phyloP scores from a whole-genome alignment of 2,888 invertebrate genomes.

The Sipha maydis region DNA sequence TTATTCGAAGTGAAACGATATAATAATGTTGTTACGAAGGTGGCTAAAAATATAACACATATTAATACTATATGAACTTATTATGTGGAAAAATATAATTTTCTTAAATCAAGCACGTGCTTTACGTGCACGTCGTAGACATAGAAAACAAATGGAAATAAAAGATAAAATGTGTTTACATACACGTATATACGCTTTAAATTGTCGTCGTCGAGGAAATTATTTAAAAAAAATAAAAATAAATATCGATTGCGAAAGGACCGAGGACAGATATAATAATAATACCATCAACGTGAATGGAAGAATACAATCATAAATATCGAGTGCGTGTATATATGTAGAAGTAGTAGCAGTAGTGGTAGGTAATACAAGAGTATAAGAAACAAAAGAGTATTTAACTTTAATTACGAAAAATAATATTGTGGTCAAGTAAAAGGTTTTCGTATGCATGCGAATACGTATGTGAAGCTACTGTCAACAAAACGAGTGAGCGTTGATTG shows the following conservation, averaged over 20 bases:
- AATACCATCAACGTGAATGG: not conserved
- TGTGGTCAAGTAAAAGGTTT: not conserved
- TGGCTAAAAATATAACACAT: not conserved
- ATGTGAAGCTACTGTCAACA: not conserved
- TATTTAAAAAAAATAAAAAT: not conserved
- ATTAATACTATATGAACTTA: not conserved
- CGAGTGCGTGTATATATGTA: not conserved
- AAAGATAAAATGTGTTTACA: not conserved
- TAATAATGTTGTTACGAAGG: not conserved
- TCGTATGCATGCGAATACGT: not conserved
- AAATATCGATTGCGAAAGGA: not conserved
- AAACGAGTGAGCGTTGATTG: conserved; percentile 33
- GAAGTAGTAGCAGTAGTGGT: too few relatives aligned
- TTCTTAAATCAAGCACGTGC: not conserved
- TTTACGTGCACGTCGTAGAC: not conserved
- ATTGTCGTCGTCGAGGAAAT: not conserved
- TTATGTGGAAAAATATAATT: not conserved
- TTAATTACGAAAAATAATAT: conserved; percentile 26
- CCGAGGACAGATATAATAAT: not conserved
- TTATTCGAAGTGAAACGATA: too few relatives aligned
- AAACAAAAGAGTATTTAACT: conserved; percentile 33
- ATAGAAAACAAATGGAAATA: too few relatives aligned
- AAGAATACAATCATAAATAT: conserved; percentile 16
- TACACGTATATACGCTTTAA: not conserved
- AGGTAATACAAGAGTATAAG: not conserved